Percentiles rank a stretch among this genome's conserved stretches.
Conservation (phyloP, 1,140 invertebrate species). For the Pomacea maculata region DNA sequence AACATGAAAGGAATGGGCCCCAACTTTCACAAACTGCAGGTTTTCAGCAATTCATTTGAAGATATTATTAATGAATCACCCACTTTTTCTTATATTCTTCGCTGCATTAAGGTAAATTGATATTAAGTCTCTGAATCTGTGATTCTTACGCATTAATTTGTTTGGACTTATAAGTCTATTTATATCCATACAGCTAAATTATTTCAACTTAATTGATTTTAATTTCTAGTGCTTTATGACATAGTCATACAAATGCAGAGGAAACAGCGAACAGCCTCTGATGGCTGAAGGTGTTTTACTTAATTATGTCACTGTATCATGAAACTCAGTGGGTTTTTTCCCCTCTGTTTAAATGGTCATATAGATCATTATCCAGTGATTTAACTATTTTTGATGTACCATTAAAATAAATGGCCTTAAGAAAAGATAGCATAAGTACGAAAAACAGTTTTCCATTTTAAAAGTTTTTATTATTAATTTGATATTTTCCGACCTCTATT, state of each 20-base stretch:
- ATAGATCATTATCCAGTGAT: too few relatives aligned
- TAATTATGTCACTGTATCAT: too few relatives aligned
- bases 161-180: neutral
- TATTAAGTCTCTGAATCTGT: neutral
- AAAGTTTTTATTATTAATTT: too few relatives aligned
- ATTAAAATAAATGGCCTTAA: neutral
- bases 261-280: too few relatives aligned
- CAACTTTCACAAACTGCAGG: constrained; percentile 61
- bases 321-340: too few relatives aligned
- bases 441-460: too few relatives aligned
- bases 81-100: constrained; percentile 58
- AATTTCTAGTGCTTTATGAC: neutral
- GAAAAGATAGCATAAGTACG: neutral
- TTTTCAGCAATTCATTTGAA: constrained; percentile 59
- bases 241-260: neutral
- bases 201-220: neutral
- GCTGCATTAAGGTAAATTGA: constrained; percentile 55
- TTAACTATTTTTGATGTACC: too few relatives aligned
- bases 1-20: constrained; percentile 50
- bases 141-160: neutral
- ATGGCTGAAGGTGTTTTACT: too few relatives aligned
- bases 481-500: too few relatives aligned
- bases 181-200: too few relatives aligned
- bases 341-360: too few relatives aligned
- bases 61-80: constrained; percentile 56